Evolutionary conservation across 2,888 invertebrate species (phyloP).

Genomic region (Napeogenes sylphis): DNA sequence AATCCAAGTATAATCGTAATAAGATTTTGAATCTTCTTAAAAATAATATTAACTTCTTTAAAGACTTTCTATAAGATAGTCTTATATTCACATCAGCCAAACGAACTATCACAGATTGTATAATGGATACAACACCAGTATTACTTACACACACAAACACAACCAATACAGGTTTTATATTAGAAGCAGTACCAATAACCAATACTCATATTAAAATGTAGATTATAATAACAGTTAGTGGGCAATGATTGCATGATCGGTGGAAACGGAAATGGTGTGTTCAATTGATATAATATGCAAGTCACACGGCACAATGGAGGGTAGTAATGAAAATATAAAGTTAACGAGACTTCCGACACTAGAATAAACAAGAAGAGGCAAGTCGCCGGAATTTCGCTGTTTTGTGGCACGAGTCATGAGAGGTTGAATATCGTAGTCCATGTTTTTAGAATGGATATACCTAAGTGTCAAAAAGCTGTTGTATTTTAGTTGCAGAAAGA

Average conservation of each 20-base stretch:
- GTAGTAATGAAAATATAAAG: constrained; percentile 56
- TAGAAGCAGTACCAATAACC: too few species aligned
- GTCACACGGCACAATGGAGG: constrained; percentile 47
- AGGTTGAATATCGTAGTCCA: constrained; percentile 27
- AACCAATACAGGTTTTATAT: too few species aligned
- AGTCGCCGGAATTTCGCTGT: constrained; percentile 45
- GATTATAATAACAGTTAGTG: constrained; percentile 21
- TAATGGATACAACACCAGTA: too few species aligned
- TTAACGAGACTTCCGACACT: constrained; percentile 59
- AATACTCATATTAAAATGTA: constrained; percentile 3
- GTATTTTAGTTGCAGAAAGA: too few species aligned
- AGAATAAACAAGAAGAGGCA: constrained; percentile 56
- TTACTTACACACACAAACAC: too few species aligned
- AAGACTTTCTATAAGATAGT: background rate
- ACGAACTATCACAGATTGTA: too few species aligned
- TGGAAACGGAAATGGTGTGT: constrained; percentile 36
- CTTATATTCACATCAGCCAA: too few species aligned
- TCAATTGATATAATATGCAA: constrained; percentile 39
- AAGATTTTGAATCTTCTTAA: constrained; percentile 13
- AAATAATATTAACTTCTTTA: background rate
- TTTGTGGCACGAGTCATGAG: constrained; percentile 27
- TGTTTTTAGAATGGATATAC: too few species aligned
- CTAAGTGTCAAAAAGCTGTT: too few species aligned
- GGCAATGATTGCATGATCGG: constrained; percentile 26
- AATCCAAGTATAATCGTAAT: constrained; percentile 15